Percentiles rank a stretch among this genome's conserved stretches.
These are phyloP conservation scores for Gibbula magus DNA, from an alignment of 2,888 invertebrate species.

Conservation along the genomic window DNA sequence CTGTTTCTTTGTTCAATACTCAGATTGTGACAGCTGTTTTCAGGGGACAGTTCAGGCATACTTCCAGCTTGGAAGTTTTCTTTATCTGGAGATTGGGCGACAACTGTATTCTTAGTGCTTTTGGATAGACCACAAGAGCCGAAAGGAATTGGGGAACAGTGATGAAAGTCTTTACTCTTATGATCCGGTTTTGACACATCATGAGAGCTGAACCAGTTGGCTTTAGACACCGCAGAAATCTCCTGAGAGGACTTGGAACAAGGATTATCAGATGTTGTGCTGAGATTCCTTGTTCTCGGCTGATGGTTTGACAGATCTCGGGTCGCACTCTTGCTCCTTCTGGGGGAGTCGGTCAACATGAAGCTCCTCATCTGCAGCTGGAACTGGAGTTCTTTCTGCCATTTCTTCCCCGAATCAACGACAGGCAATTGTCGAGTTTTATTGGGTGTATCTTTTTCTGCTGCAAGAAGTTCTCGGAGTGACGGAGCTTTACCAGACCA, in stretches of 20 bases:
- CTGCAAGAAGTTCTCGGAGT: background rate
- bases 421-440: background rate
- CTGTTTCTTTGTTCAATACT: background rate
- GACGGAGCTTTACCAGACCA: slow-evolving; percentile 5
- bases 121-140: background rate
- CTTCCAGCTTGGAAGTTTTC: background rate
- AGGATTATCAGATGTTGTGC: background rate
- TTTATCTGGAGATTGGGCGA: background rate
- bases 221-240: background rate
- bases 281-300: background rate
- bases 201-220: background rate
- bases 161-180: too few relatives aligned
- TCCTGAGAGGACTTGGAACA: background rate
- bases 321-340: slow-evolving; percentile 3
- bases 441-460: background rate
- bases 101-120: background rate
- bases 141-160: background rate
- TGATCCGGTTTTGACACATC: background rate
- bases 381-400: slow-evolving; percentile 4
- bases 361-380: background rate
- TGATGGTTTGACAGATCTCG: background rate
- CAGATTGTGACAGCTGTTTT: background rate
- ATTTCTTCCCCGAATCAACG: background rate
- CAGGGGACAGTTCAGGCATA: background rate
- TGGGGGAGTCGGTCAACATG: background rate